phyloP scores from a whole-genome alignment of 23 tunicate genomes.

The Ciona savignyi region DNA sequence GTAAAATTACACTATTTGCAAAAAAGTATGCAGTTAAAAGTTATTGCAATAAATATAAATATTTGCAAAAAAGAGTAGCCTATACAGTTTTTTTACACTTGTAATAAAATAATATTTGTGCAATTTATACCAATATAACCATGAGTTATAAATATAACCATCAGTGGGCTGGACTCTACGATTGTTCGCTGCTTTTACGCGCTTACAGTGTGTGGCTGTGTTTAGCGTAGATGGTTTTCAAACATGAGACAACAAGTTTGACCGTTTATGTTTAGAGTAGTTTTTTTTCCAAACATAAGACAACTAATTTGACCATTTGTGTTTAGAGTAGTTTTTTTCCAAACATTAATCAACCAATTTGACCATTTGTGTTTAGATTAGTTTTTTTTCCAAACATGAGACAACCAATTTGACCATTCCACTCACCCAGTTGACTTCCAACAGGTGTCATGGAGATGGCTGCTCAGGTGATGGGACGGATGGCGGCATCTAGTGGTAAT shows the following conservation, averaged over 20 bases:
- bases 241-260: no score
- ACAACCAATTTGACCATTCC: neutral
- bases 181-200: no score
- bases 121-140: neutral
- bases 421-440: neutral
- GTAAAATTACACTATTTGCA: neutral
- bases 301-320: no score
- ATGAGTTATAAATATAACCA: no score
- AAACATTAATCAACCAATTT: neutral
- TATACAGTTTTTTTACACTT: neutral
- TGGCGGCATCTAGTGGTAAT: conserved; percentile 78
- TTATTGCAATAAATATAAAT: neutral
- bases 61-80: neutral
- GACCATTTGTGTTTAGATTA: neutral
- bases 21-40: neutral
- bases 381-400: neutral
- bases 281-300: no score
- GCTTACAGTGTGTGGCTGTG: no score
- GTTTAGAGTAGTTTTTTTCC: neutral
- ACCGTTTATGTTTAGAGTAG: no score
- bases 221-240: no score
- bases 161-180: no score
- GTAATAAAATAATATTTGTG: no score
- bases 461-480: conserved; percentile 86
- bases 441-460: conserved; percentile 85